phyloP scores from a whole-genome alignment of 2,113 vertebrate species.

The Pelusios castaneus region DNA sequence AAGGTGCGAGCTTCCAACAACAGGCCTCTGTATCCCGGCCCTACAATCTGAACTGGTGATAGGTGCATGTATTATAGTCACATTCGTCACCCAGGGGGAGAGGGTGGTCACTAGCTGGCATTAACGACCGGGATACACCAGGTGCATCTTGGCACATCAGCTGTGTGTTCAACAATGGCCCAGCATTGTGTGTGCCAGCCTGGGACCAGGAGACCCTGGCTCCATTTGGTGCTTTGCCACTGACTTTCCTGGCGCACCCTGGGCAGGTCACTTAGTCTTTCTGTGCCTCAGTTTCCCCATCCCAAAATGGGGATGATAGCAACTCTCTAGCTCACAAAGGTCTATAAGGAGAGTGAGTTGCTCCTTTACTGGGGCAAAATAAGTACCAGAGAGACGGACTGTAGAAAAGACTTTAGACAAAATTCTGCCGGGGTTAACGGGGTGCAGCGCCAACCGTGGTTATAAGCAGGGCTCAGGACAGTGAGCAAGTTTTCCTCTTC shows the following conservation, averaged over 20 bases:
- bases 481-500: not conserved
- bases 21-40: conserved; percentile 70
- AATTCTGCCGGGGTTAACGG: not conserved
- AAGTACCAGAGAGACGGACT: not conserved
- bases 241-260: not conserved
- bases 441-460: not conserved
- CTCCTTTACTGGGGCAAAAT: not conserved
- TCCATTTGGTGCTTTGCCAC: not conserved
- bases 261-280: not conserved
- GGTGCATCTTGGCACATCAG: not conserved
- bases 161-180: not conserved
- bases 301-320: not conserved
- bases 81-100: not conserved
- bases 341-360: not conserved
- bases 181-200: not conserved
- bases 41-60: conserved; percentile 71
- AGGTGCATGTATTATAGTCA: not conserved
- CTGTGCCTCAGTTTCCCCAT: not conserved
- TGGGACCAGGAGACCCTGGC: not conserved
- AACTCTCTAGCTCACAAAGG: not conserved
- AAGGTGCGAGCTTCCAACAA: conserved; percentile 67
- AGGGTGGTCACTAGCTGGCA: not conserved
- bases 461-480: not conserved
- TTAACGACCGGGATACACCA: not conserved
- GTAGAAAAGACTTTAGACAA: not conserved